Base-by-base conservation (phyloP, 2,113 vertebrate species). In the Grallaria varia region DNA sequence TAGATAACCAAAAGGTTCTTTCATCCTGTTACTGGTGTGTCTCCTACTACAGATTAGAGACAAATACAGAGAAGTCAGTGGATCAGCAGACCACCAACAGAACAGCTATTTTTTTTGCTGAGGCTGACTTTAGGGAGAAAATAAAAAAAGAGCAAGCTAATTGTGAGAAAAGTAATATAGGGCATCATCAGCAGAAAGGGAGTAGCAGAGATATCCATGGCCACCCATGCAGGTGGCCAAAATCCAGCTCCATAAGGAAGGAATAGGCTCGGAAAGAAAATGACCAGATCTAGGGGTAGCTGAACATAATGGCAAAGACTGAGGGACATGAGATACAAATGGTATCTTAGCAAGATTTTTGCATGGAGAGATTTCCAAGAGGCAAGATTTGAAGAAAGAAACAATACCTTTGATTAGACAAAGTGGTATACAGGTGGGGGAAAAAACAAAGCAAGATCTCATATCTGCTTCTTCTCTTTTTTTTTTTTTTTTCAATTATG, bases 211-310 rank as follows among this genome's bases (percentile, higher is more conserved):
- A 27, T 53, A 7, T 25, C 53, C 21, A 19, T 3, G 33, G 44
- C 33, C 39, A 79, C 11, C 16, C 39, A 59, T 12, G 12, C 7
- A 74, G 33, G 33, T 55, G 35, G 66, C 30, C 49, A 59, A 76
- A 80, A 73, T 71, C 14, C 28, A 52, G 9, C 40, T 64, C 22
- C 4, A 6, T 63, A 37, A 45, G 64, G 17, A 84, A 77, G 52
- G 11, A 60, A 11, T 11, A 24, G 40, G 4, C 4, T 73, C 50
- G 66, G 45, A 45, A 62, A 77, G 28, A 87, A 77, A 89, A 79
- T 27, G 1, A 23, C 3, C 27, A 40, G 15, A 19, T 31, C 11
- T 40, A 58, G 28, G 28, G 0, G 1, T 31, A 89, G 18, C 14
- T 89, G 35, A 27, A 67, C 4, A 0, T 8, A 53, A 49, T 19